Percentiles rank a stretch among this genome's conserved stretches.
Conservation (phyloP, 1,140 invertebrate genomes). For the Pogonognathellus flavescens region DNA sequence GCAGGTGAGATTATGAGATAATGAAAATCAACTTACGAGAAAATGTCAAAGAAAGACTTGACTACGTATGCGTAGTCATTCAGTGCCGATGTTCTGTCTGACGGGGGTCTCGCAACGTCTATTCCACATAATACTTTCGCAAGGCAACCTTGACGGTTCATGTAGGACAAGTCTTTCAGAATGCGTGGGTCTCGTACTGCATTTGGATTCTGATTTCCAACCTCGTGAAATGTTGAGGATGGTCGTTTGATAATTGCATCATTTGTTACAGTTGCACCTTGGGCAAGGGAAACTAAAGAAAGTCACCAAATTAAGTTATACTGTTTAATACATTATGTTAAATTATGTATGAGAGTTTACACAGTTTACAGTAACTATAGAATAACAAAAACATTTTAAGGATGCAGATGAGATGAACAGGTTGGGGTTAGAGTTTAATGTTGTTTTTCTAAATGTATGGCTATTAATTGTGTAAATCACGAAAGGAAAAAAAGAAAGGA, state of each 20-base stretch:
- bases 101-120: background rate
- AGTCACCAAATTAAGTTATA: background rate
- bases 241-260: background rate
- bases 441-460: no score
- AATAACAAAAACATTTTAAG: no score
- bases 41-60: constrained; percentile 31
- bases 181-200: constrained; percentile 27
- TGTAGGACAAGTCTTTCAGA: constrained; percentile 22
- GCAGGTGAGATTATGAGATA: no score
- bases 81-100: background rate
- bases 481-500: no score
- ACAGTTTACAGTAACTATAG: no score
- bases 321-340: background rate
- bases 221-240: background rate
- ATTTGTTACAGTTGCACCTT: background rate
- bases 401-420: no score
- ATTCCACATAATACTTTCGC: constrained; percentile 31
- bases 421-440: no score
- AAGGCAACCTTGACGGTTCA: constrained; percentile 30
- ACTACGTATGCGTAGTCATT: constrained; percentile 38
- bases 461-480: no score
- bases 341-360: no score
- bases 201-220: background rate
- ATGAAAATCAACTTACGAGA: constrained; percentile 42
- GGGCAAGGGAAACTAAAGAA: background rate